These are phyloP conservation scores for Semicossyphus pulcher DNA, from an alignment of 2,113 vertebrate genomes.

Conservation along the genomic window DNA sequence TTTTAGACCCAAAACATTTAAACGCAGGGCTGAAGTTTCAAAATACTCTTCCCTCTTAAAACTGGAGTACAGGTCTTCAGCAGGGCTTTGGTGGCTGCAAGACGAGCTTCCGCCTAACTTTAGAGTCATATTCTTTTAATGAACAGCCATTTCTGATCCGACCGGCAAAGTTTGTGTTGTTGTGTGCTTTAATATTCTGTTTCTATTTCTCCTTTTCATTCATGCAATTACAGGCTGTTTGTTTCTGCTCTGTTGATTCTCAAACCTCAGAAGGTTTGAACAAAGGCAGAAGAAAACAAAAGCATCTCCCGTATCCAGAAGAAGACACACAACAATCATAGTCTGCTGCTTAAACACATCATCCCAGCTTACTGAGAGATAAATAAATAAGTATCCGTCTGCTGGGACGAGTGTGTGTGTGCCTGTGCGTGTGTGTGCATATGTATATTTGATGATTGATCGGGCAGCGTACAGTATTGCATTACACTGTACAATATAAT, in stretches of 20 bases:
- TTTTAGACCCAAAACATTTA: too few species aligned
- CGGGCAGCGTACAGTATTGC: conserved; percentile 22
- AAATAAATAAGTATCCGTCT: not conserved
- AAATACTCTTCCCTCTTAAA: too few species aligned
- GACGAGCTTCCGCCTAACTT: too few species aligned
- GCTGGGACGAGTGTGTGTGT: conserved; percentile 17
- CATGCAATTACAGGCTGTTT: not conserved
- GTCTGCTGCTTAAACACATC: conserved; percentile 1
- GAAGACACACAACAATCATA: conserved; percentile 16
- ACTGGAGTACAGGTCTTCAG: too few species aligned
- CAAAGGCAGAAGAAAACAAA: not conserved
- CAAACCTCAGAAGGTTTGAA: not conserved
- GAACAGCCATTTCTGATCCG: too few species aligned
- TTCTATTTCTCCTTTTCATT: not conserved
- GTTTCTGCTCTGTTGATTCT: not conserved
- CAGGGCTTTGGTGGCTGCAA: too few species aligned
- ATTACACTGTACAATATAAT: conserved; percentile 56
- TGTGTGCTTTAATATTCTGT: too few species aligned
- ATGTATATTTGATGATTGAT: conserved; percentile 40
- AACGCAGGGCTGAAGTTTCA: too few species aligned
- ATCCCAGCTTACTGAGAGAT: not conserved
- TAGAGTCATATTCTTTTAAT: too few species aligned
- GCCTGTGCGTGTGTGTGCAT: conserved; percentile 5
- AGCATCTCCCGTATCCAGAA: not conserved
- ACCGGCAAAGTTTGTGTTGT: too few species aligned